Conservation (phyloP, 2,888 invertebrate genomes). For the Griposia aprilina region DNA sequence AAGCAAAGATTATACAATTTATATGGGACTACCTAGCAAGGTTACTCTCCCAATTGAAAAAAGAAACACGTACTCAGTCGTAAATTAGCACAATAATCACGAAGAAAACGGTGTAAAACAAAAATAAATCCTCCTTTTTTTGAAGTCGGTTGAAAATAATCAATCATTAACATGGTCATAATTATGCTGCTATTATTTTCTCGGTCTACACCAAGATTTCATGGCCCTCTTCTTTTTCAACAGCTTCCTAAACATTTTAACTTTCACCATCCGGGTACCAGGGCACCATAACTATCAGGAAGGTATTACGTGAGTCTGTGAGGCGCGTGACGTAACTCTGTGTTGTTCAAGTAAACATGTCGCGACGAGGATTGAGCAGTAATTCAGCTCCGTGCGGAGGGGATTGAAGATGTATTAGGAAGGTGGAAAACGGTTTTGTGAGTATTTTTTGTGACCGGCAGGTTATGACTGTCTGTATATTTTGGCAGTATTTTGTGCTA, state of each 20-base stretch:
- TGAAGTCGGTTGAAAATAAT: not conserved
- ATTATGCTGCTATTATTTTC: not conserved
- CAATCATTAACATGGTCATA: not conserved
- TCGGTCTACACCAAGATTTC: not conserved
- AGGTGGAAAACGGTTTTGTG: slow-evolving; percentile 7
- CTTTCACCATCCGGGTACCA: slow-evolving; percentile 20
- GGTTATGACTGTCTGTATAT: not conserved
- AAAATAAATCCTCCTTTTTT: not conserved
- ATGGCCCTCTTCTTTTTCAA: not conserved
- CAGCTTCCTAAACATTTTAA: not conserved
- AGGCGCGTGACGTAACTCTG: slow-evolving; percentile 47
- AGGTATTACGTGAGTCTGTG: slow-evolving; percentile 24
- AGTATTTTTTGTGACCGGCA: not conserved
- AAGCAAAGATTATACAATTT: not conserved
- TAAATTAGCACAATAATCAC: no score
- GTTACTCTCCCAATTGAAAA: not conserved
- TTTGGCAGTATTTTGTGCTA: not conserved
- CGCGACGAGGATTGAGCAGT: slow-evolving; percentile 48
- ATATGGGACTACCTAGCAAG: not conserved
- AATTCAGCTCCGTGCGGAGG: slow-evolving; percentile 43
- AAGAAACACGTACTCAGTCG: not conserved
- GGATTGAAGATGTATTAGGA: slow-evolving; percentile 14
- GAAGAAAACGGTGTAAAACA: no score
- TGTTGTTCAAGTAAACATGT: slow-evolving; percentile 58
- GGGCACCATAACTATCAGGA: slow-evolving; percentile 16